phyloP scores from a whole-genome alignment of 2,113 vertebrate genomes.

The Myanophis thanlyinensis region DNA sequence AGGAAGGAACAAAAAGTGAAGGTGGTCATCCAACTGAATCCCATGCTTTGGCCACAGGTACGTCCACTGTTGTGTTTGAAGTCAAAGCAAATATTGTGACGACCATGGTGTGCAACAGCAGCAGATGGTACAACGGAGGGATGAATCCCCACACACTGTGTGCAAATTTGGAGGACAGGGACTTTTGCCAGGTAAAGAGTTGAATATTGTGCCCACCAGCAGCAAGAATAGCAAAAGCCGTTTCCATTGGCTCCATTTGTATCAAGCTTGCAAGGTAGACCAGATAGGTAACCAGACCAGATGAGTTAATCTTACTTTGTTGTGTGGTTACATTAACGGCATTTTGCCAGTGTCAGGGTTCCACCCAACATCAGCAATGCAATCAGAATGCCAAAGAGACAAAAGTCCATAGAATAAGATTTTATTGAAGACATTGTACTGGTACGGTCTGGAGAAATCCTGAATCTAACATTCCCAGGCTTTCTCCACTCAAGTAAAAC shows the following conservation, averaged over 20 bases:
- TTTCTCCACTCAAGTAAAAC: too few relatives aligned
- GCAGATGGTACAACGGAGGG: slow-evolving; percentile 52
- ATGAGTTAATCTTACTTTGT: not conserved
- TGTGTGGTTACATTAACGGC: not conserved
- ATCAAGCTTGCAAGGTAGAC: not conserved
- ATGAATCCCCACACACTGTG: slow-evolving; percentile 50
- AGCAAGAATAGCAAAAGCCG: not conserved
- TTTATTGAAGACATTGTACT: too few relatives aligned
- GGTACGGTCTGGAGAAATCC: too few relatives aligned
- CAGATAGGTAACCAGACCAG: not conserved
- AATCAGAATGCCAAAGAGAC: too few relatives aligned
- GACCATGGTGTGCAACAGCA: slow-evolving; percentile 46
- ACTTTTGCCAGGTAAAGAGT: slow-evolving; percentile 60
- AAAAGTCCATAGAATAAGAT: too few relatives aligned
- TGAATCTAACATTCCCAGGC: too few relatives aligned
- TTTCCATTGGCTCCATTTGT: not conserved
- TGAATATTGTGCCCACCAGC: not conserved
- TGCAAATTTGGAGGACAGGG: slow-evolving; percentile 49
- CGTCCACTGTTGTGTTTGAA: slow-evolving; percentile 39
- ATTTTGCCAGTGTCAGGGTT: too few relatives aligned
- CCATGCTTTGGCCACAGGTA: not conserved
- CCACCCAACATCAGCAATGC: too few relatives aligned
- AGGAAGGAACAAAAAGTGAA: not conserved
- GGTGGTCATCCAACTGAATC: not conserved
- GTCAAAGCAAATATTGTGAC: slow-evolving; percentile 37